Percentiles rank a stretch among this genome's conserved stretches.
Evolutionary conservation across 2,888 invertebrate species (phyloP).

Genomic region (Machimus rusticus): DNA sequence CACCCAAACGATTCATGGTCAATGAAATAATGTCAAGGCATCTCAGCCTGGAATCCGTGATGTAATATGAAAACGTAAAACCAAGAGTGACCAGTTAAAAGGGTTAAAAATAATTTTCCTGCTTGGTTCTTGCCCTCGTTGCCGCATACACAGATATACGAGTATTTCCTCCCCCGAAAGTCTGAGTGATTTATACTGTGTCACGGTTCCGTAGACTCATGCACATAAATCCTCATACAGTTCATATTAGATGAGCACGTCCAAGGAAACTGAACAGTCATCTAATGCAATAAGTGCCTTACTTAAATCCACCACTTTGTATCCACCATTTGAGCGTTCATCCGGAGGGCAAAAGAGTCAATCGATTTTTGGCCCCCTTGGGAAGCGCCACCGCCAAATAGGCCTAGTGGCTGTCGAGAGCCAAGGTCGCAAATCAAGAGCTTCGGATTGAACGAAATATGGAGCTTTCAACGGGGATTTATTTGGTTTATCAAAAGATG

Average conservation of each 20-base stretch:
- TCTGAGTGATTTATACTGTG: background rate
- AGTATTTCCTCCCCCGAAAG: background rate
- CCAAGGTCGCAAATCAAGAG: background rate
- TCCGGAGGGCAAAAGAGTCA: background rate
- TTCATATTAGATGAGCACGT: background rate
- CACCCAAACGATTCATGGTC: background rate
- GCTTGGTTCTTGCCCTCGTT: background rate
- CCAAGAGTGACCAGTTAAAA: background rate
- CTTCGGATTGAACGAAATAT: background rate
- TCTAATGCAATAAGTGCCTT: conserved; percentile 14
- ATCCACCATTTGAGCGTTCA: background rate
- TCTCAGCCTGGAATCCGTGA: background rate
- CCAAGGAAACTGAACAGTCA: conserved; percentile 1
- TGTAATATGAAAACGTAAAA: background rate
- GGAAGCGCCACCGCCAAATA: background rate
- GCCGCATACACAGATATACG: background rate
- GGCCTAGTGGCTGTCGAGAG: background rate
- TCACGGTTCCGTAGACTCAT: background rate
- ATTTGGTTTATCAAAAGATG: background rate
- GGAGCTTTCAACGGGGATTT: background rate
- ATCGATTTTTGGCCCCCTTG: background rate
- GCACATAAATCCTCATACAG: background rate
- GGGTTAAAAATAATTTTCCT: background rate
- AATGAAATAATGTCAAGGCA: background rate
- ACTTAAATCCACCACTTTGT: conserved; percentile 15